A percentile compares a stretch with the other conserved stretches of the same genome.
Conservation (phyloP, 1,140 invertebrate species). For the Ectropis grisescens region DNA sequence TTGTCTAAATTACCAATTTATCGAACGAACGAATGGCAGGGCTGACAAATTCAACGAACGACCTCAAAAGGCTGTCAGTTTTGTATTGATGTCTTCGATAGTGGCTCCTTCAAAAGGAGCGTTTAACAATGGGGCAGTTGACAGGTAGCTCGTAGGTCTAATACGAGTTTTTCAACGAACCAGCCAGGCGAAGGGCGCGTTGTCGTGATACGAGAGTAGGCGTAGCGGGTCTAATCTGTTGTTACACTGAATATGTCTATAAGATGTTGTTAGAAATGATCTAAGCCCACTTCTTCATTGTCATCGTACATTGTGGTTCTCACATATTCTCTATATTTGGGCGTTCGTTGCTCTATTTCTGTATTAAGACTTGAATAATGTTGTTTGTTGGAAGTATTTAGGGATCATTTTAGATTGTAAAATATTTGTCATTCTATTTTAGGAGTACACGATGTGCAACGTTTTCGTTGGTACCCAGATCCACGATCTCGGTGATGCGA, state of each 20-base stretch:
- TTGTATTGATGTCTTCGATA: too few relatives aligned
- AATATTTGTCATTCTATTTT: conserved; percentile 9
- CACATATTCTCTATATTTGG: conserved; percentile 3
- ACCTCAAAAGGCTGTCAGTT: too few relatives aligned
- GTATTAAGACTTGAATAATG: conserved; percentile 41
- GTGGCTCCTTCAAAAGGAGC: too few relatives aligned
- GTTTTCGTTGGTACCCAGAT: too few relatives aligned
- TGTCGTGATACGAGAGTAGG: background rate
- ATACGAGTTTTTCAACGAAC: conserved; percentile 46
- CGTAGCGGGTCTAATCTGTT: conserved; percentile 11
- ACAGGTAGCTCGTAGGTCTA: too few relatives aligned
- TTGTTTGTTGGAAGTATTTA: conserved; percentile 50
- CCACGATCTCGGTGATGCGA: too few relatives aligned
- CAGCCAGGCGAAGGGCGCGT: background rate
- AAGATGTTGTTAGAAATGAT: conserved; percentile 26
- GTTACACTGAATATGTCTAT: conserved; percentile 32
- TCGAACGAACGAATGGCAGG: too few relatives aligned
- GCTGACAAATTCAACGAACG: too few relatives aligned
- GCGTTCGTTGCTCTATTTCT: conserved; percentile 21
- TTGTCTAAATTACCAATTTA: too few relatives aligned
- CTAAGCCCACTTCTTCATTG: conserved; percentile 4
- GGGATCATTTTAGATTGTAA: conserved; percentile 23
- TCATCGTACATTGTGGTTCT: conserved; percentile 6
- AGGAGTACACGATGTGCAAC: conserved; percentile 6
- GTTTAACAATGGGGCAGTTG: too few relatives aligned